Base-by-base conservation (phyloP, 1,140 invertebrate species). In the Drosophila nasuta region DNA sequence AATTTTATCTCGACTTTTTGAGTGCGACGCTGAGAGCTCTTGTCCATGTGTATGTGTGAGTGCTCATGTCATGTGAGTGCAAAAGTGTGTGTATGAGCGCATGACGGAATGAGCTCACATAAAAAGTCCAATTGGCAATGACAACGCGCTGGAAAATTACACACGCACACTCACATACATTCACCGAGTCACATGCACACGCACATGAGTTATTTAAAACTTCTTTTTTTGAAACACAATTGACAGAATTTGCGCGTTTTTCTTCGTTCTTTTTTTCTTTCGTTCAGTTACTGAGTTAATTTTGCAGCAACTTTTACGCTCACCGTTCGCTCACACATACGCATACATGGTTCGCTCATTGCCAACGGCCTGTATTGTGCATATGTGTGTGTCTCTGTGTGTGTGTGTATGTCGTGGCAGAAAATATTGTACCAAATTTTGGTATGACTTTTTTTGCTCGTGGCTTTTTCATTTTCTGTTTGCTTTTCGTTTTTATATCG, bases 361-460 rank as follows among this genome's bases (percentile, higher is more conserved):
- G 81, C 48, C 72, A 79, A 63, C 54, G 41, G 20, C 3, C 57
- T 64, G 33, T 35, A 35, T 30, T 57, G 45, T 33, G 28, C 60
- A 67, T 38, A 38, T 86, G 59, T 85, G 69, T 62, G 20, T 25
- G 20, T 25, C 3, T 25, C 20, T 25, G 20, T 25, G 77, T 58
- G 76, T 81, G 78, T 81, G 78, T 69, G 65, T 60, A 60, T 80
- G 83, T 87, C 82, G 83, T 89, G 85, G 83, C 83, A 88, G 52
- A 74, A 83, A 88, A 89, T 54, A 63, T 77, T 81, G 68, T 71
- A 85, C 28, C 62, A 86, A 58, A 71, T 71, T 57, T 63, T 52
- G 17, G 52, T 56, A 59, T 30, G 6, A 33, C 38, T 30, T 52
- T 67, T 33, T 71, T 68, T 58, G 52, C 35, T 52, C n/a, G 70